phyloP scores from a whole-genome alignment of 2,888 invertebrate genomes.

The Hypomecis atomaria region DNA sequence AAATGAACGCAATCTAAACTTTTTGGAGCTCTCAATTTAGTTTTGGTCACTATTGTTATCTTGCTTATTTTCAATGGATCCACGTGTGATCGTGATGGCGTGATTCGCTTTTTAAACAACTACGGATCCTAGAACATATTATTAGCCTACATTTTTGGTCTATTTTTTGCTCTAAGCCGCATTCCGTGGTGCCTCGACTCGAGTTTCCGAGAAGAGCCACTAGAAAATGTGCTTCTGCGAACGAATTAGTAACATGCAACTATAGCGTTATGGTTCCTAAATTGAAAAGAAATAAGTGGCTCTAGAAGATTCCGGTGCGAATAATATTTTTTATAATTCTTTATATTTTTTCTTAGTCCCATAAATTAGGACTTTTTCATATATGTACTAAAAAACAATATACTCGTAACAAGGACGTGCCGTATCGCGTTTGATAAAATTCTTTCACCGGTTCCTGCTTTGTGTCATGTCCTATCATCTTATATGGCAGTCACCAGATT shows the following conservation, averaged over 20 bases:
- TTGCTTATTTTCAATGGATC: constrained; percentile 25
- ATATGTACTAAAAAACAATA: background rate
- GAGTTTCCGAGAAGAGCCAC: constrained; percentile 38
- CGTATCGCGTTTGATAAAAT: background rate
- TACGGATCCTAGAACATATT: constrained; percentile 44
- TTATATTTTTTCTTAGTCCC: no score
- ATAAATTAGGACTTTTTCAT: no score
- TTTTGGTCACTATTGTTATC: constrained; percentile 14
- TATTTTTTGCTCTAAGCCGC: constrained; percentile 43
- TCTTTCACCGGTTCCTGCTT: background rate
- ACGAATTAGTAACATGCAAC: constrained; percentile 33
- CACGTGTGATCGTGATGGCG: constrained; percentile 34
- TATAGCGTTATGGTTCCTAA: constrained; percentile 32
- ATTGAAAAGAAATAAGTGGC: constrained; percentile 34
- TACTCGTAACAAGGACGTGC: background rate
- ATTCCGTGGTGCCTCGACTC: constrained; percentile 39
- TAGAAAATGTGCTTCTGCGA: constrained; percentile 39
- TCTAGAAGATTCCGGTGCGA: constrained; percentile 4
- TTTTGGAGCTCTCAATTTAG: background rate
- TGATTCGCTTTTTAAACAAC: constrained; percentile 40
- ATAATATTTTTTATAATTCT: background rate
- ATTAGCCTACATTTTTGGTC: constrained; percentile 43
- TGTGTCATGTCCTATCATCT: background rate
- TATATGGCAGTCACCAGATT: background rate
- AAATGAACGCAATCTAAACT: background rate